Percentiles rank a stretch among this genome's conserved stretches.
Conservation (phyloP, 2,797 vertebrate genomes). For the Chromobotia macracanthus region DNA sequence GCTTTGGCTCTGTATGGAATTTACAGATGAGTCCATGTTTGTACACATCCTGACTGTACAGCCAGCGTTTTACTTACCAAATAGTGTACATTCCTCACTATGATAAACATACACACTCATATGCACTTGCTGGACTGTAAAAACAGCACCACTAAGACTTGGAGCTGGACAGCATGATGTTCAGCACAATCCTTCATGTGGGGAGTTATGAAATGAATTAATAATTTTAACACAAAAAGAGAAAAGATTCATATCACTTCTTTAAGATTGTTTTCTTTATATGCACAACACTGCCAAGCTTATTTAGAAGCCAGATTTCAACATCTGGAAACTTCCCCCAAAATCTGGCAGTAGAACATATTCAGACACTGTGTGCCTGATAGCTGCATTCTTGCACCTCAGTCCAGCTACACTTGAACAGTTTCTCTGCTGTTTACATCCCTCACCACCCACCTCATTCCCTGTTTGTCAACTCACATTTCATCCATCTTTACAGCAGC, state of each 20-base stretch:
- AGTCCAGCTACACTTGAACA: constrained; percentile 40
- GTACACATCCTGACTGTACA: constrained; percentile 68
- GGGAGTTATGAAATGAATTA: neutral
- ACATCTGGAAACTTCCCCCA: constrained; percentile 35
- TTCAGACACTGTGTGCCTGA: constrained; percentile 22
- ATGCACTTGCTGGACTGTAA: constrained; percentile 44
- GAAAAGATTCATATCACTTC: neutral
- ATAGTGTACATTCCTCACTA: constrained; percentile 77
- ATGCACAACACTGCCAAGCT: constrained; percentile 9
- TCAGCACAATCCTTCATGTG: neutral
- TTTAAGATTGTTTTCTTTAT: constrained; percentile 11
- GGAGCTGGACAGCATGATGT: constrained; percentile 11
- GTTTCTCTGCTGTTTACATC: constrained; percentile 16
- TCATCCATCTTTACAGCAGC: neutral
- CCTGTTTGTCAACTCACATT: neutral
- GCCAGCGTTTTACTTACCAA: constrained; percentile 71
- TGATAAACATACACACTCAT: constrained; percentile 70
- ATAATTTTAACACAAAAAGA: too few species aligned
- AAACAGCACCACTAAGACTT: constrained; percentile 33
- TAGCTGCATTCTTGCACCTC: constrained; percentile 32
- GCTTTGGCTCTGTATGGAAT: constrained; percentile 47
- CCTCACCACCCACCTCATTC: neutral
- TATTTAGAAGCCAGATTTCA: constrained; percentile 28
- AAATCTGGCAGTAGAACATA: constrained; percentile 34
- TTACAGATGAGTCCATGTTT: constrained; percentile 62